Percentiles rank a stretch among this genome's conserved stretches.
Conservation (phyloP, 2,888 invertebrate genomes). For the Lutraria lutraria region DNA sequence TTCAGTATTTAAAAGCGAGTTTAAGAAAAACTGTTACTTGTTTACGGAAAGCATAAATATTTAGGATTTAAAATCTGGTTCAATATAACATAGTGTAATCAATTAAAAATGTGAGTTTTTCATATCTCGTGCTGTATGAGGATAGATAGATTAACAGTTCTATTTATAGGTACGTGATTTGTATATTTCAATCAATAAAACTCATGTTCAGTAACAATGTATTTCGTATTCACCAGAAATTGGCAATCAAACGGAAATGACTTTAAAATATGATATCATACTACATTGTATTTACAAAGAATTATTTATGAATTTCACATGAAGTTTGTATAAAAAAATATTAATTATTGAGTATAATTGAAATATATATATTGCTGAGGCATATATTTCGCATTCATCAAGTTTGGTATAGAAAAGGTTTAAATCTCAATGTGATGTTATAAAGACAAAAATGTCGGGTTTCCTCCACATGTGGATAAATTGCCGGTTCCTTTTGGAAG, state of each 20-base stretch:
- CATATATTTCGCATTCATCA: too few relatives aligned
- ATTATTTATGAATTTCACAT: background rate
- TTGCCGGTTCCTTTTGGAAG: too few relatives aligned
- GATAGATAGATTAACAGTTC: background rate
- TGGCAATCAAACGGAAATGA: background rate
- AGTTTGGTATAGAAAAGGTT: too few relatives aligned
- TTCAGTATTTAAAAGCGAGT: background rate
- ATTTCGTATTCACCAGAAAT: background rate
- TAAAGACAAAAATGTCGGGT: too few relatives aligned
- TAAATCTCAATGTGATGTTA: too few relatives aligned
- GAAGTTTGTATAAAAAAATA: too few relatives aligned
- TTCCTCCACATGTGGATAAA: too few relatives aligned
- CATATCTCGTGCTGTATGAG: background rate
- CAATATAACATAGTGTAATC: background rate
- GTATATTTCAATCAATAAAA: background rate
- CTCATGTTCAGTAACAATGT: background rate
- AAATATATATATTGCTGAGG: too few relatives aligned
- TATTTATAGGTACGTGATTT: background rate
- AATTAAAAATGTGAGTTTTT: background rate
- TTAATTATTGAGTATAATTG: too few relatives aligned
- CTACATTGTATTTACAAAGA: background rate
- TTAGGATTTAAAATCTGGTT: background rate
- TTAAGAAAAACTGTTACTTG: background rate
- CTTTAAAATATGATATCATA: background rate
- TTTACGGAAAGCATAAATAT: background rate